phyloP scores from a whole-genome alignment of 2,888 invertebrate genomes.

The Latrodectus hesperus region DNA sequence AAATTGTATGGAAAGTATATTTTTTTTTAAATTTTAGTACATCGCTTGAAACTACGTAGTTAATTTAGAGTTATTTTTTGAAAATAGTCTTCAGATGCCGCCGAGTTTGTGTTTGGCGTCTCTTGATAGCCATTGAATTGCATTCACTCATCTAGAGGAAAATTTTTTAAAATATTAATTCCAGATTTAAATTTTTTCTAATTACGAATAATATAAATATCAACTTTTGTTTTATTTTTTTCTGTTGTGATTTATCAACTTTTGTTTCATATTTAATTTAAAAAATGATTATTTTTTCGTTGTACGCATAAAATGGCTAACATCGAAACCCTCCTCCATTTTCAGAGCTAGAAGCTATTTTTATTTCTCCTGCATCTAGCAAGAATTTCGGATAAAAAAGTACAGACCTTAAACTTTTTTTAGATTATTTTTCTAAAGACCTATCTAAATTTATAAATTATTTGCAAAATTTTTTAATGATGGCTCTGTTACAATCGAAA shows the following conservation, averaged over 20 bases:
- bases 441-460: no score
- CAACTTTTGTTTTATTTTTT: not conserved
- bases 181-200: not conserved
- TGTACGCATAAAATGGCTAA: not conserved
- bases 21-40: constrained; percentile 17
- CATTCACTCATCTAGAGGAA: not conserved
- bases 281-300: not conserved
- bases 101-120: constrained; percentile 10
- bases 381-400: no score
- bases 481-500: no score
- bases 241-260: not conserved
- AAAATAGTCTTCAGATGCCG: not conserved
- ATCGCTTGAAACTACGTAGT: not conserved
- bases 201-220: no score
- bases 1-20: not conserved
- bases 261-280: not conserved
- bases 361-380: not conserved
- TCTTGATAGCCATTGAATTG: constrained; percentile 1
- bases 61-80: not conserved
- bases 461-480: no score
- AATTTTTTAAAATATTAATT: not conserved
- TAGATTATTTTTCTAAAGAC: no score
- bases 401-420: no score
- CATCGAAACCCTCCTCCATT: not conserved
- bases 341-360: not conserved